phyloP scores from a whole-genome alignment of 2,797 vertebrate species.

The Notolepis coatsorum region DNA sequence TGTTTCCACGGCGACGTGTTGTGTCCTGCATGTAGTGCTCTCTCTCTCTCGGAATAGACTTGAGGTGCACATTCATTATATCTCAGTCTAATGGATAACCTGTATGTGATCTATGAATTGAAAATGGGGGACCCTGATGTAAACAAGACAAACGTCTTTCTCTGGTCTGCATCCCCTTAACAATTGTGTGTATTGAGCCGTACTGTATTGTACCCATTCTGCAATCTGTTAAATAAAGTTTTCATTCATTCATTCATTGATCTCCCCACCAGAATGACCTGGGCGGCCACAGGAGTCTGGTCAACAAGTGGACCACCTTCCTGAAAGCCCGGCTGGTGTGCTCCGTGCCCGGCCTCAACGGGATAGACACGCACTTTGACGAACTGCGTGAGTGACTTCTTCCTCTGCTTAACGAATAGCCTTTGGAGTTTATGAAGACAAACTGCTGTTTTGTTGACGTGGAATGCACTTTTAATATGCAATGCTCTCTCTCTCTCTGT shows the following conservation, averaged over 20 bases:
- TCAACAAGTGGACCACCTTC: conserved; percentile 99
- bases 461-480: not conserved
- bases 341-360: conserved; percentile 94
- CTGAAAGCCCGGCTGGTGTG: conserved; percentile 96
- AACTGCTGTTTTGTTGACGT: not conserved
- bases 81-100: not conserved
- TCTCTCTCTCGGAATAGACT: too few relatives aligned
- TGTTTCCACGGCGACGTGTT: too few relatives aligned
- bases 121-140: too few relatives aligned
- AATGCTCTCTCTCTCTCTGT: conserved; percentile 2
- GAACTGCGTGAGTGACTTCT: conserved; percentile 90
- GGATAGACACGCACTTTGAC: conserved; percentile 98
- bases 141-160: too few relatives aligned
- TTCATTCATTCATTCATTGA: too few relatives aligned
- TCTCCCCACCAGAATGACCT: conserved; percentile 98
- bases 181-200: too few relatives aligned
- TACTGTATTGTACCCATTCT: too few relatives aligned
- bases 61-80: not conserved
- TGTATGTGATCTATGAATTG: too few relatives aligned
- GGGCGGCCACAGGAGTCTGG: conserved; percentile 96
- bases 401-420: not conserved
- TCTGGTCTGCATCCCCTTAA: too few relatives aligned
- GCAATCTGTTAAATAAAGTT: too few relatives aligned
- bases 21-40: too few relatives aligned
- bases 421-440: not conserved